Percentiles rank a stretch among this genome's conserved stretches.
phyloP scores from a whole-genome alignment of 2,797 vertebrate species.

The Notamacropus eugenii region DNA sequence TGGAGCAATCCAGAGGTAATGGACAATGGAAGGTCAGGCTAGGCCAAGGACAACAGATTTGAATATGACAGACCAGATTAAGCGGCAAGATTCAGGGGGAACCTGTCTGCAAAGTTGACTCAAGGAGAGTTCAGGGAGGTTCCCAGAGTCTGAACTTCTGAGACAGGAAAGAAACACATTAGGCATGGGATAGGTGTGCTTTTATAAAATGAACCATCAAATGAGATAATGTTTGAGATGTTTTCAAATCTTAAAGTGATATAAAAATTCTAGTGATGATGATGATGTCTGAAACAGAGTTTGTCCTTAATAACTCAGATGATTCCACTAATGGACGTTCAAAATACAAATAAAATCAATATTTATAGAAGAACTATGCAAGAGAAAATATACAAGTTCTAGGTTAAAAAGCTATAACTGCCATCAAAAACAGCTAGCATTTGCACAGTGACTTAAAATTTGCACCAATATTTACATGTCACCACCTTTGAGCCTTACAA shows the following conservation, averaged over 20 bases:
- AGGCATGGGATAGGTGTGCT: background rate
- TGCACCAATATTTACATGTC: background rate
- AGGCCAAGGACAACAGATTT: no score
- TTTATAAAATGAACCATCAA: background rate
- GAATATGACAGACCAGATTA: no score
- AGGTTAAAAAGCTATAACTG: background rate
- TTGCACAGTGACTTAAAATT: background rate
- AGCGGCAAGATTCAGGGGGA: no score
- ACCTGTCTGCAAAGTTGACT: no score
- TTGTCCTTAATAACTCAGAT: background rate
- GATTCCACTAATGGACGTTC: background rate
- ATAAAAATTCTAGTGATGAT: background rate
- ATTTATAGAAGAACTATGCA: background rate
- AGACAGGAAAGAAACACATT: background rate
- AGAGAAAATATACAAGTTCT: background rate
- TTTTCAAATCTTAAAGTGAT: background rate
- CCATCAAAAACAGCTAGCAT: background rate
- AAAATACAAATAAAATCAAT: background rate
- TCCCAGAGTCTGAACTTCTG: background rate
- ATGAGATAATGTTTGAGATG: background rate
- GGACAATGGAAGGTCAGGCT: no score
- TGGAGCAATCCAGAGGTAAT: no score
- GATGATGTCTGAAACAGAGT: background rate
- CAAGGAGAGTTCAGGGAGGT: no score
- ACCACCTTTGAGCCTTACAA: background rate